Base-by-base conservation (phyloP, 2,797 vertebrate species). In the Peromyscus aztecus region DNA sequence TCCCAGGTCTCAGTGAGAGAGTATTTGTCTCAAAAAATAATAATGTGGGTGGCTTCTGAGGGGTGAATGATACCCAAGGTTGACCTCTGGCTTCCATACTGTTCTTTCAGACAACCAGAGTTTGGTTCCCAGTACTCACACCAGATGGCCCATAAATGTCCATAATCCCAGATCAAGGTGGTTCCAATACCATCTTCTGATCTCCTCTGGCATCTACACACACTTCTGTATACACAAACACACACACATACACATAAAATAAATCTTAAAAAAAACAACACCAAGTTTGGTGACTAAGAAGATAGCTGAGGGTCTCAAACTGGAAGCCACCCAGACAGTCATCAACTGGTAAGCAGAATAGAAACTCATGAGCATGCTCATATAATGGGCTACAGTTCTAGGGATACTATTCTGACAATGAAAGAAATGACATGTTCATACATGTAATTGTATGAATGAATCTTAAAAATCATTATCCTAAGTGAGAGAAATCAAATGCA, bases 401-500 rank as follows among this genome's bases (percentile, higher is more conserved):
- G 34, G 10, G 84, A 67, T 37, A 40, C 29, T 31, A 65, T 37
- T 27, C 34, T 27, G 40, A 13, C 11, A 86, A 81, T 43, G 17
- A 93, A 94, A 77, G 49, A 94, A 75, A 88, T 61, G 16, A 46
- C 71, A 89, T 37, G 76, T 31, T 29, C 49, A 73, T 76, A 24
- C 16, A 27, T 24, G 13, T 5, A 61, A 71, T 4, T 13, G 71
- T 29, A 90, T 19, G 23, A 55, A 67, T 23, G 46, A 81, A 80
- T 76, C 78, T 92, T 73, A 67, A 49, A 85, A 85, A 40, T 63
- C 23, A 43, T 73, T 69, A 90, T n/a, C 37, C 19, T 81, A 81
- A 83, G 14, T 86, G 52, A 94, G 84, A 86, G n/a, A 86, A 69
- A 73, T 2, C 12, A n/a, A 94, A 90, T 34, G 49, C 81, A 78